Evolutionary conservation across 1,140 invertebrate species (phyloP).

Genomic region (Caerostris extrusa): DNA sequence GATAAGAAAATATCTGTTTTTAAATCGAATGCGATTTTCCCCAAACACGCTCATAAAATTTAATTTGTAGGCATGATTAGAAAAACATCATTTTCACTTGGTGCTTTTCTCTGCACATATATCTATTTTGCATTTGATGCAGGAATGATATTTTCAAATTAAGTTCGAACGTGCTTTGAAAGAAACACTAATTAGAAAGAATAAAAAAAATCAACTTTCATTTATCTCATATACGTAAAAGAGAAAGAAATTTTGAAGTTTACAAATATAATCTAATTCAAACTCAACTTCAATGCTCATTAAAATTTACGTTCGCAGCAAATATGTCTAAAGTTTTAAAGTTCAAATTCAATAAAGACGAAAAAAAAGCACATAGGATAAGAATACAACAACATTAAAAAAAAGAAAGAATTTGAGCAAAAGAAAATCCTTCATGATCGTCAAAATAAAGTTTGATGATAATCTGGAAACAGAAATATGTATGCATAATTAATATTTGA

Average conservation of each 20-base stretch:
- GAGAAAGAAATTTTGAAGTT: background rate
- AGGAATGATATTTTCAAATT: background rate
- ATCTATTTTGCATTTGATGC: background rate
- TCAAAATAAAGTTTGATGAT: slow-evolving; percentile 67
- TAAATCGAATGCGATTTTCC: background rate
- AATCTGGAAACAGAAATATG: slow-evolving; percentile 53
- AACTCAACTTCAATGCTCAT: slow-evolving; percentile 42
- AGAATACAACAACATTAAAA: background rate
- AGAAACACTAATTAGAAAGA: background rate
- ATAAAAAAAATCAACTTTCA: background rate
- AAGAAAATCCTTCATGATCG: slow-evolving; percentile 53
- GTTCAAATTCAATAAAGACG: slow-evolving; percentile 67
- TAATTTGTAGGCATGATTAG: slow-evolving; percentile 1
- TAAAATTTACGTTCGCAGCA: slow-evolving; percentile 57
- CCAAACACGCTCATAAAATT: background rate
- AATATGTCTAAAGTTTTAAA: slow-evolving; percentile 43
- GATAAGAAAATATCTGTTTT: background rate
- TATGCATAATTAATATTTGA: slow-evolving; percentile 76
- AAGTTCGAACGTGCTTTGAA: background rate
- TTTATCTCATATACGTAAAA: background rate
- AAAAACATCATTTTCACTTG: background rate
- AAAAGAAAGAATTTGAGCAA: background rate
- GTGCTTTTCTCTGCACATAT: background rate
- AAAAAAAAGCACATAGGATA: background rate
- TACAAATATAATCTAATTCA: slow-evolving; percentile 62